A percentile compares a stretch with the other conserved stretches of the same genome.
These are phyloP conservation scores for Epizoanthus fatuus DNA, from an alignment of 92 coral and sea anemone species.

Conservation along the genomic window DNA sequence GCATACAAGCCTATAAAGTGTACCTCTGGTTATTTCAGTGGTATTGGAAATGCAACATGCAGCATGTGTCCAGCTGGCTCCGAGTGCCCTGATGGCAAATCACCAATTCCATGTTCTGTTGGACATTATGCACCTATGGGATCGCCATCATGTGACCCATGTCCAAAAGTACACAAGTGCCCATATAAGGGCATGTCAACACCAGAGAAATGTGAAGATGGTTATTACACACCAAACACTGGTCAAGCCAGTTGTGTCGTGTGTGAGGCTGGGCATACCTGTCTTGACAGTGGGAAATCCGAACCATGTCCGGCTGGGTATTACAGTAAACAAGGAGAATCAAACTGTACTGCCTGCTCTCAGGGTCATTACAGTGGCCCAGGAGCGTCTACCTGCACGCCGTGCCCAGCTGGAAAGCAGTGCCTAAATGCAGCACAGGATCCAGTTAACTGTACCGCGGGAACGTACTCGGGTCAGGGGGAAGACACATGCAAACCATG, in stretches of 20 bases:
- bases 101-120: conserved; percentile 76
- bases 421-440: conserved; percentile 82
- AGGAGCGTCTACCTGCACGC: conserved; percentile 86
- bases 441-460: conserved; percentile 92
- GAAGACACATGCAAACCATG: conserved; percentile 83
- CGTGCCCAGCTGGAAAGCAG: conserved; percentile 96
- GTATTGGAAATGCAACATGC: conserved; percentile 88
- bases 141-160: conserved; percentile 72
- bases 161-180: conserved; percentile 88
- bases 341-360: conserved; percentile 83
- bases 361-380: conserved; percentile 80
- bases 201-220: conserved; percentile 89
- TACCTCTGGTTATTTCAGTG: conserved; percentile 80
- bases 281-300: conserved; percentile 83
- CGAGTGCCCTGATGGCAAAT: conserved; percentile 83
- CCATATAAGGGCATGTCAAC: conserved; percentile 79
- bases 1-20: conserved; percentile 88
- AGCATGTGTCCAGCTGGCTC: conserved; percentile 90
- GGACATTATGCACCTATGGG: conserved; percentile 75
- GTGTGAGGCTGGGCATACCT: conserved; percentile 94
- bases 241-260: conserved; percentile 79
- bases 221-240: conserved; percentile 87
- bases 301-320: conserved; percentile 92
- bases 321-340: conserved; percentile 85
- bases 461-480: conserved; percentile 85